Conservation (phyloP, 2,113 vertebrate genomes). For the Oreocharis arfaki region DNA sequence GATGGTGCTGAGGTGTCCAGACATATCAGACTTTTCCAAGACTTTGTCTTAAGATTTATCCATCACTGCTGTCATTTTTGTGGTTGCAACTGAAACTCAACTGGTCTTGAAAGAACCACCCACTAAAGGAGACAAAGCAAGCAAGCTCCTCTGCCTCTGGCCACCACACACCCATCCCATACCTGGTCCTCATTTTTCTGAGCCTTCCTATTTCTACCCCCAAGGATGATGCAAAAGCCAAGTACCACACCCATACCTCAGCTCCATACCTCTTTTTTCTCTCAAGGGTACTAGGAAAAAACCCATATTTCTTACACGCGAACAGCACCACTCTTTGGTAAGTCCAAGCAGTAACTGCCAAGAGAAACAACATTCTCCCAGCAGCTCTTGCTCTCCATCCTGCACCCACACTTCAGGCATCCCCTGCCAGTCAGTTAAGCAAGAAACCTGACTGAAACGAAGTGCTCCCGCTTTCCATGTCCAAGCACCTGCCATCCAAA, state of each 20-base stretch:
- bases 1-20: background rate
- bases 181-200: background rate
- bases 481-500: background rate
- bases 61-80: background rate
- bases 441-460: background rate
- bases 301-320: rapidly evolving
- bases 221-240: background rate
- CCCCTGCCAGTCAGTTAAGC: background rate
- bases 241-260: background rate
- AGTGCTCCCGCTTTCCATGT: background rate
- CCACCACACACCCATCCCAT: background rate
- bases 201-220: background rate
- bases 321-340: background rate
- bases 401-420: background rate
- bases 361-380: background rate
- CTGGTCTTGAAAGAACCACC: background rate
- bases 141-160: background rate
- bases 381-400: background rate
- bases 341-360: background rate
- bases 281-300: background rate
- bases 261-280: rapidly evolving
- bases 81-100: background rate
- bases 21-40: background rate
- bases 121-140: background rate
- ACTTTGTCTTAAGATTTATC: background rate